Evolutionary conservation across 1,140 invertebrate species (phyloP).

Genomic region (Hyles vespertilio): DNA sequence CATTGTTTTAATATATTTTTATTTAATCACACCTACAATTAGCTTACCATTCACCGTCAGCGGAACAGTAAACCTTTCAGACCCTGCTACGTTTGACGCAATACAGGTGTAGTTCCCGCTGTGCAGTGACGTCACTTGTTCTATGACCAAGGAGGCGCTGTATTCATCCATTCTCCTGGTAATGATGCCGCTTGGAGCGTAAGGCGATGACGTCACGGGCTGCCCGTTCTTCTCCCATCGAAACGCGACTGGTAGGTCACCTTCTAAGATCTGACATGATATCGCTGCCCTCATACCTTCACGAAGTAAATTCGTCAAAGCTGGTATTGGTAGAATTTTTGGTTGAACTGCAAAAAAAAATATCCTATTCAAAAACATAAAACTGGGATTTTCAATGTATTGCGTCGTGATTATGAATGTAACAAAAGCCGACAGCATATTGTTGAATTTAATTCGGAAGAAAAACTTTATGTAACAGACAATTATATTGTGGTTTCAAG

Average conservation of each 20-base stretch:
- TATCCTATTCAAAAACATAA: background rate
- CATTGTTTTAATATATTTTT: no score
- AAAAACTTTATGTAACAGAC: no score
- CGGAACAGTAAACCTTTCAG: slow-evolving; percentile 83
- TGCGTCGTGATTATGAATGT: no score
- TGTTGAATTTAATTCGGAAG: no score
- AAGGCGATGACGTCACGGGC: slow-evolving; percentile 72
- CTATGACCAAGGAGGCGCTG: slow-evolving; percentile 91
- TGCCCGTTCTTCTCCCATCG: slow-evolving; percentile 89
- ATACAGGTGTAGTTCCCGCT: slow-evolving; percentile 94
- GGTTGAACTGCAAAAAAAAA: slow-evolving; percentile 83
- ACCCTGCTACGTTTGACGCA: slow-evolving; percentile 88
- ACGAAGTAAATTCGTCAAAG: slow-evolving; percentile 85
- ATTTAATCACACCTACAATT: no score
- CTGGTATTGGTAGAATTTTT: slow-evolving; percentile 90
- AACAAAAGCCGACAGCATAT: no score
- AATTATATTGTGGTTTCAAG: no score
- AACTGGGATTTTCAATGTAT: no score
- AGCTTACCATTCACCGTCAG: slow-evolving; percentile 88
- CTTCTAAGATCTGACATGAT: slow-evolving; percentile 95
- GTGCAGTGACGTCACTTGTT: slow-evolving; percentile 88
- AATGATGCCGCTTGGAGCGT: slow-evolving; percentile 75
- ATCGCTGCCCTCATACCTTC: slow-evolving; percentile 95
- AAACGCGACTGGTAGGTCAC: slow-evolving; percentile 94
- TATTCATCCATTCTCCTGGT: slow-evolving; percentile 88